A percentile compares a stretch with the other conserved stretches of the same genome.
Evolutionary conservation across 2,888 invertebrate genomes (phyloP).

Genomic region (Apamea epomidion): DNA sequence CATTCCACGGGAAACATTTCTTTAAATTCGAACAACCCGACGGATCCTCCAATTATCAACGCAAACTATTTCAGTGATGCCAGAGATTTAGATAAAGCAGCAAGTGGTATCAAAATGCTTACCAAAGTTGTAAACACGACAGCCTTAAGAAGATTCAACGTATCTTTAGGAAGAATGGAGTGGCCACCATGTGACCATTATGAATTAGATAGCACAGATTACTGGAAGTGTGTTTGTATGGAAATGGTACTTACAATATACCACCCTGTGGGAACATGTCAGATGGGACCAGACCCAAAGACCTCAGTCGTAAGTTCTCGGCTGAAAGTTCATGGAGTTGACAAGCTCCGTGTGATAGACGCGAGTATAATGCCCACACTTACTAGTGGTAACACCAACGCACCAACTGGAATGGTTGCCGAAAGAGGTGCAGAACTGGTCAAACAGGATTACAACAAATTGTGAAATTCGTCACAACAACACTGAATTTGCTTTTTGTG

Average conservation of each 20-base stretch:
- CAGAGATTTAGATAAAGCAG: constrained; percentile 84
- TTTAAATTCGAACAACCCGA: constrained; percentile 89
- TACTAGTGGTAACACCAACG: constrained; percentile 95
- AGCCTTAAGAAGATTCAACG: constrained; percentile 42
- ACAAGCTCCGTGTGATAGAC: constrained; percentile 92
- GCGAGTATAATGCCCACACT: constrained; percentile 95
- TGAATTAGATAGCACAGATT: constrained; percentile 70
- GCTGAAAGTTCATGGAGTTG: constrained; percentile 91
- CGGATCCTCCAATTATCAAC: constrained; percentile 77
- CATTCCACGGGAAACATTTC: constrained; percentile 89
- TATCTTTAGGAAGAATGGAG: constrained; percentile 70
- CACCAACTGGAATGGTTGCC: constrained; percentile 94
- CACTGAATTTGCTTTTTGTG: neutral
- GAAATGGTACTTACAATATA: constrained; percentile 89
- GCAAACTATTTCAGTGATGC: constrained; percentile 88
- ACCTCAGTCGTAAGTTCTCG: constrained; percentile 88
- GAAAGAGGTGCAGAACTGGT: constrained; percentile 94
- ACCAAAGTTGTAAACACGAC: constrained; percentile 70
- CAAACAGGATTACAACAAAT: constrained; percentile 82
- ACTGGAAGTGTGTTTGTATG: constrained; percentile 80
- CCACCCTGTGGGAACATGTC: constrained; percentile 92
- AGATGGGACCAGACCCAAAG: constrained; percentile 87
- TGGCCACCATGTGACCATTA: constrained; percentile 72
- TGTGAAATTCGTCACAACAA: neutral
- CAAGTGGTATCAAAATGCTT: constrained; percentile 74